Evolutionary conservation across 2,888 invertebrate genomes (phyloP), one percentile per base, ranked within the genome.

Genomic region (Aquatica leii): DNA sequence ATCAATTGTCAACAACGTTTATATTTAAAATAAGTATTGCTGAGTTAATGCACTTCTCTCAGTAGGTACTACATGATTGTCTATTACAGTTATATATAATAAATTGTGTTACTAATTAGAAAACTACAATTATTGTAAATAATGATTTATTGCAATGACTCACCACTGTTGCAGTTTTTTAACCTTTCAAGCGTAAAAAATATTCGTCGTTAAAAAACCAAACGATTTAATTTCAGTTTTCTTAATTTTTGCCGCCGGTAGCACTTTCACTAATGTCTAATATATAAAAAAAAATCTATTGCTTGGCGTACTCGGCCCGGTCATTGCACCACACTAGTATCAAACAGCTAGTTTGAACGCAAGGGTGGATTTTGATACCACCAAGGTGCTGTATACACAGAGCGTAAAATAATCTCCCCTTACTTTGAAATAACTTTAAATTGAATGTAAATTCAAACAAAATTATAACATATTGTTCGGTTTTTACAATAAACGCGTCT

Each of bases 251-350:
- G 18, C 18, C 17, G n/a, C 46, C 46, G 46, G 46, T 46, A 4
- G 11, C 59, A 59, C 59, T 52, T 58, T 57, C 62, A 57, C 57
- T 62, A 62, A 58, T 62, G 52, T 41, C 35, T 43, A 54, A 53
- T 54, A 21, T 54, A 49, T 17, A 41, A 55, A 58, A 59, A 46
- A 40, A 46, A 53, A 35, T 58, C 49, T 49, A 51, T 59, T 56
- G 35, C 48, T 6, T 48, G 31, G n/a, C 46, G 18, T 46, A 20
- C 18, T 55, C 35, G 48, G 35, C 46, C 65, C 68, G 64, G 64
- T 59, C 64, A 59, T 64, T 64, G 64, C 55, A 64, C 59, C 46
- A n/a, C 34, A 37, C 31, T 46, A 18, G 18, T 20, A 46, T 18
- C 46, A 46, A 61, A 40, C 57, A 50, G 43, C 18, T 34, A 49